phyloP scores from a whole-genome alignment of 2,113 vertebrate species.

The Nothocercus nigrocapillus region DNA sequence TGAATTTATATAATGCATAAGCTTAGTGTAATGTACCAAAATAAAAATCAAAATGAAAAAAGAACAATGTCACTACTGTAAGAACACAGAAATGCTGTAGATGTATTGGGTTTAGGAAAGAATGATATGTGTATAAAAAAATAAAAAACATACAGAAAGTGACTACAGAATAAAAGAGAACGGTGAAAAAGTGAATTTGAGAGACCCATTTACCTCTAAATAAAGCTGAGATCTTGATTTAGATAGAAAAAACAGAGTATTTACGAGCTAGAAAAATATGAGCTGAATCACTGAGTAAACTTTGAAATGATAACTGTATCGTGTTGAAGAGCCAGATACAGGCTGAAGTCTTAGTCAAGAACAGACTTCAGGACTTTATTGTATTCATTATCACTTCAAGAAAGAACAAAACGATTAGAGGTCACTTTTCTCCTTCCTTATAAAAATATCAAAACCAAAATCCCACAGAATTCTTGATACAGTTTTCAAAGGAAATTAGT shows the following conservation, averaged over 20 bases:
- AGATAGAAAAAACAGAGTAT: neutral
- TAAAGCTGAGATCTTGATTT: neutral
- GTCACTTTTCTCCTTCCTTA: neutral
- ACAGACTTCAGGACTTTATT: neutral
- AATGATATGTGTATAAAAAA: neutral
- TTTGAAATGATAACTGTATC: neutral
- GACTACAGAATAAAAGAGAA: neutral
- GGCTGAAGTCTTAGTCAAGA: neutral
- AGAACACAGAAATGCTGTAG: neutral
- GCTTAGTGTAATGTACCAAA: neutral
- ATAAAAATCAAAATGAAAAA: neutral
- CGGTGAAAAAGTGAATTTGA: neutral
- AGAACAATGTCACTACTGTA: neutral
- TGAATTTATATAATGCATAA: neutral
- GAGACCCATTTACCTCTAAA: neutral
- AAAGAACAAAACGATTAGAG: neutral
- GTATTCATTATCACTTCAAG: neutral
- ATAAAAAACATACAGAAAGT: neutral
- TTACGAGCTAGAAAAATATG: neutral
- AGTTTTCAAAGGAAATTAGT: neutral
- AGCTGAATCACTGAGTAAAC: neutral
- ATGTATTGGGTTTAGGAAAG: neutral
- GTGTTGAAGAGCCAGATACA: neutral
- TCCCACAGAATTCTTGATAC: fast-evolving
- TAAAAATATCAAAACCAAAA: neutral